phyloP scores from a whole-genome alignment of 2,888 invertebrate species.

The Melanophora roralis region DNA sequence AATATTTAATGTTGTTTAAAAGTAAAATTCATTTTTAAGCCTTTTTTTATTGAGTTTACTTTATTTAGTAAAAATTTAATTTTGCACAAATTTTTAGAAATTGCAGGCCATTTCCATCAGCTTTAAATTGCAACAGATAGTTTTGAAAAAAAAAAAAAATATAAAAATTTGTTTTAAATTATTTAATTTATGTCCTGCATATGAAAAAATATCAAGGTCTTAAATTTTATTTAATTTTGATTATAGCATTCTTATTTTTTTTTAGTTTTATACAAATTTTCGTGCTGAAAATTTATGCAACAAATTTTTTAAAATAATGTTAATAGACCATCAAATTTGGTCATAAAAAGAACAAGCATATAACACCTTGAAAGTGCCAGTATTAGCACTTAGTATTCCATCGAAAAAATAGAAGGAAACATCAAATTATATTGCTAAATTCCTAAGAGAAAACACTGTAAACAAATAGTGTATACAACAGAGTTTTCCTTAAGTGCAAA shows the following conservation, averaged over 20 bases:
- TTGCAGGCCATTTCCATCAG: neutral
- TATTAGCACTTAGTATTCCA: constrained; percentile 37
- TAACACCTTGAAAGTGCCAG: constrained; percentile 31
- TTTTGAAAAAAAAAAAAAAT: too few relatives aligned
- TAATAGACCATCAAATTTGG: constrained; percentile 11
- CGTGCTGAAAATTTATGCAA: constrained; percentile 9
- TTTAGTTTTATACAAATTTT: neutral
- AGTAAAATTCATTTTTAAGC: constrained; percentile 19
- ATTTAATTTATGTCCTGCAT: neutral
- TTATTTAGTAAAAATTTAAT: neutral
- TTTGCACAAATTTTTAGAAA: neutral
- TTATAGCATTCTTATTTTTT: neutral
- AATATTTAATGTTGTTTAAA: constrained; percentile 1
- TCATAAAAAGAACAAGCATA: constrained; percentile 10
- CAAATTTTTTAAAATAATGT: neutral
- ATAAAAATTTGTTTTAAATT: neutral
- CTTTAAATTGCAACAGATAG: too few relatives aligned
- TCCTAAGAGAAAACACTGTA: neutral
- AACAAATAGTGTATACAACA: neutral
- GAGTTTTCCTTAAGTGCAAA: neutral
- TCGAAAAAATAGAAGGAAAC: neutral
- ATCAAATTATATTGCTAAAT: constrained; percentile 8
- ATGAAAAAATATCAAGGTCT: neutral
- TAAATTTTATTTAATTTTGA: too few relatives aligned
- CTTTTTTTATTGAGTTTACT: neutral